Percentiles rank a stretch among this genome's conserved stretches.
These are phyloP conservation scores for Eufriesea mexicana DNA, from an alignment of 1,140 invertebrate species.

Conservation along the genomic window DNA sequence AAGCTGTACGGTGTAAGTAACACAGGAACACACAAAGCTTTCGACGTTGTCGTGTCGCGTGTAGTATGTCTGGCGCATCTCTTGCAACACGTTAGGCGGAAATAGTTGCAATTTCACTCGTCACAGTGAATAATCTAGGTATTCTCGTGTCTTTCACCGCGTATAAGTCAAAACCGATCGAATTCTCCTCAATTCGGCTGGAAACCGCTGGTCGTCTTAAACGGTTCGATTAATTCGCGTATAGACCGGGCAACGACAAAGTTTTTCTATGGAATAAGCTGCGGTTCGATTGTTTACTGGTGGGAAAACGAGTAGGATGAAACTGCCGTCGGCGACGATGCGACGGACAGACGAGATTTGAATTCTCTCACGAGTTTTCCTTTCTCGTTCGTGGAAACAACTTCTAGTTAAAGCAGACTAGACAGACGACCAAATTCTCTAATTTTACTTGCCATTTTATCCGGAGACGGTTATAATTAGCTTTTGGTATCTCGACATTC, in stretches of 20 bases:
- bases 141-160: neutral
- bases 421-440: neutral
- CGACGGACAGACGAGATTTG: neutral
- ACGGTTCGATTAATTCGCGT: neutral
- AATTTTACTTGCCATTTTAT: too few species aligned
- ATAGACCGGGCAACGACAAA: neutral
- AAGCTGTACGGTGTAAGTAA: neutral
- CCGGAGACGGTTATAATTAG: too few species aligned
- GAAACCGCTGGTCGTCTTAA: neutral
- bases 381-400: neutral
- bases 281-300: neutral
- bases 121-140: neutral
- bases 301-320: neutral
- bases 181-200: neutral
- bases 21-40: neutral
- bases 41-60: constrained; percentile 1
- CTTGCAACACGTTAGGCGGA: neutral
- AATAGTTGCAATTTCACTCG: neutral
- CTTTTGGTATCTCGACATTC: neutral
- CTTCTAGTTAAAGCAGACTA: neutral
- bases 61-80: neutral
- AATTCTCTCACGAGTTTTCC: neutral
- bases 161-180: neutral
- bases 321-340: constrained; percentile 11
- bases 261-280: neutral